Evolutionary conservation across 2,888 invertebrate genomes (phyloP).

Genomic region (Dexiosoma caninum): DNA sequence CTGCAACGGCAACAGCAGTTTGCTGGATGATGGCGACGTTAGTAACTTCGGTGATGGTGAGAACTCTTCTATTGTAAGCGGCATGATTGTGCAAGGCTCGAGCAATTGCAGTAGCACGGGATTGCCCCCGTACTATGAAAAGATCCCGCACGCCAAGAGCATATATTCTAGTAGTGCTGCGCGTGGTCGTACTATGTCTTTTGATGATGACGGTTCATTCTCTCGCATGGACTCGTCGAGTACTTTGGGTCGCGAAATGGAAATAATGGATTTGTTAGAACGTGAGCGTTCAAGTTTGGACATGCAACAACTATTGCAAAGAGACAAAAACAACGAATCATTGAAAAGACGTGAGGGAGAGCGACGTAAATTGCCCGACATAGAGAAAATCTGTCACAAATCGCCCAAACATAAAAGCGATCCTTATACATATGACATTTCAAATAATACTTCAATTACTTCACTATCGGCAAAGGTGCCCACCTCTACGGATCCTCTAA

Average conservation of each 20-base stretch:
- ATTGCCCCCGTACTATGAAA: slow-evolving; percentile 64
- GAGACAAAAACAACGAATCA: slow-evolving; percentile 72
- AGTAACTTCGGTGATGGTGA: slow-evolving; percentile 76
- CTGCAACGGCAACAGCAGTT: slow-evolving; percentile 72
- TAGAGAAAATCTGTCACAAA: slow-evolving; percentile 74
- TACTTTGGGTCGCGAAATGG: slow-evolving; percentile 76
- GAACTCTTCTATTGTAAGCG: slow-evolving; percentile 76
- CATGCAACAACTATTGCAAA: slow-evolving; percentile 76
- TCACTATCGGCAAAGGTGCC: slow-evolving; percentile 57
- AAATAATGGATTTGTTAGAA: slow-evolving; percentile 77
- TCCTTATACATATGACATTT: slow-evolving; percentile 68
- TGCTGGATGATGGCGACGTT: slow-evolving; percentile 71
- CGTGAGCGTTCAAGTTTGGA: slow-evolving; percentile 77
- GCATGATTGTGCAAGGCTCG: slow-evolving; percentile 72
- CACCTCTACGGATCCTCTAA: slow-evolving; percentile 60
- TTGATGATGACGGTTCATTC: slow-evolving; percentile 74
- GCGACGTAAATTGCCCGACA: slow-evolving; percentile 75
- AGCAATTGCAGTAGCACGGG: slow-evolving; percentile 63
- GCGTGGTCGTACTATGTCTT: slow-evolving; percentile 73
- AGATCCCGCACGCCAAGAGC: slow-evolving; percentile 65
- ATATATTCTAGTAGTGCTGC: slow-evolving; percentile 58
- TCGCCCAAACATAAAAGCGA: slow-evolving; percentile 73
- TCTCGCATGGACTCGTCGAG: slow-evolving; percentile 72
- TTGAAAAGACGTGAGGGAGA: slow-evolving; percentile 69
- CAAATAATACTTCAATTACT: slow-evolving; percentile 62